Conservation (phyloP, 2,888 invertebrate species). For the Galeruca laticollis region DNA sequence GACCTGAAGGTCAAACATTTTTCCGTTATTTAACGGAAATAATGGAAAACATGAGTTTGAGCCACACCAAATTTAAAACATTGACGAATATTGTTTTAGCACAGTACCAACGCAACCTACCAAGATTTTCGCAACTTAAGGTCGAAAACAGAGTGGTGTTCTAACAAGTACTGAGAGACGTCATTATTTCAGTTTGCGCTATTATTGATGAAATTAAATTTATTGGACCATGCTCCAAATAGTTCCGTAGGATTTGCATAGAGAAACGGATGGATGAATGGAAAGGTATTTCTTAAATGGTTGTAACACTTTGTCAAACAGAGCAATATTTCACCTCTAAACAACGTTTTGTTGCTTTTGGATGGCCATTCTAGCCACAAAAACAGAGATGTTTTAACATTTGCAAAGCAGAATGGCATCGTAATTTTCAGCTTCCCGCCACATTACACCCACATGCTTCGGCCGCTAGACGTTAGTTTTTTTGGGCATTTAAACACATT, state of each 20-base stretch:
- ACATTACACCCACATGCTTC: not conserved
- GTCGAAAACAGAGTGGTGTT: not conserved
- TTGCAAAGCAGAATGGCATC: not conserved
- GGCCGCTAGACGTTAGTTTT: not conserved
- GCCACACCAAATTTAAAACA: not conserved
- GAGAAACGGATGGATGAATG: not conserved
- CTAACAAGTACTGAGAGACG: not conserved
- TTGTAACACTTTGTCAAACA: constrained; percentile 30
- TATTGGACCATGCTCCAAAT: not conserved
- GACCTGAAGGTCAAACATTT: not conserved
- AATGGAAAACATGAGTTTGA: not conserved
- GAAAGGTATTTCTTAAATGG: constrained; percentile 40
- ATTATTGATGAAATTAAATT: not conserved
- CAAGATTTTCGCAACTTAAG: not conserved
- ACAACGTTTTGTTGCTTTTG: constrained; percentile 53
- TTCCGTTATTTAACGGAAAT: no score
- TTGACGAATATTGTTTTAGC: not conserved
- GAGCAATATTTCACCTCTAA: constrained; percentile 36
- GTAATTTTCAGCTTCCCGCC: not conserved
- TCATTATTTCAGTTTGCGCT: not conserved
- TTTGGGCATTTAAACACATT: not conserved
- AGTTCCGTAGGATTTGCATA: not conserved
- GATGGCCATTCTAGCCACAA: constrained; percentile 56
- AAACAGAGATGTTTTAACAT: no score
- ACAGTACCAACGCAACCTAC: not conserved